Conservation (phyloP, 2,888 invertebrate genomes). For the Aplocera efformata region DNA sequence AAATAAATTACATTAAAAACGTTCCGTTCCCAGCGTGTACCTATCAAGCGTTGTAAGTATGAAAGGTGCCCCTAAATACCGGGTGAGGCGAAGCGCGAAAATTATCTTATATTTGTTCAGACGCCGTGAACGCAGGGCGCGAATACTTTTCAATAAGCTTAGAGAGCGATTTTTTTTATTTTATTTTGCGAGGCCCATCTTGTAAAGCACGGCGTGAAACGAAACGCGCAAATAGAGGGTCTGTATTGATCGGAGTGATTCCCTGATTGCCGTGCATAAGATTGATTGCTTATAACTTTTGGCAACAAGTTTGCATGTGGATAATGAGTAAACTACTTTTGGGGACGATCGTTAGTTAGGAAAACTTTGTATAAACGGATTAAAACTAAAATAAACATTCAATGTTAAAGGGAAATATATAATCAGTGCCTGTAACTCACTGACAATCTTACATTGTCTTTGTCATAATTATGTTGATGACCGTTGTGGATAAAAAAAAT, state of each 20-base stretch:
- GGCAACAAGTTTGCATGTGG: constrained; percentile 8
- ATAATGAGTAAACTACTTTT: constrained; percentile 5
- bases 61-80: constrained; percentile 80
- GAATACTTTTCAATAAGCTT: constrained; percentile 81
- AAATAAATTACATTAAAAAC: constrained; percentile 73
- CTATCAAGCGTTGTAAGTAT: constrained; percentile 74
- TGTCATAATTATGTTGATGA: too few relatives aligned
- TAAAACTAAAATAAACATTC: constrained; percentile 5
- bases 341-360: neutral
- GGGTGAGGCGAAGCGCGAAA: constrained; percentile 77
- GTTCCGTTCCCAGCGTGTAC: constrained; percentile 40
- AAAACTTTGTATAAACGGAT: neutral
- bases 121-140: constrained; percentile 77
- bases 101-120: constrained; percentile 81
- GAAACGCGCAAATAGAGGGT: constrained; percentile 70
- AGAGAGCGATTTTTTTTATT: constrained; percentile 69
- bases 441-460: too few relatives aligned
- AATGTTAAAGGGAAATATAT: too few relatives aligned
- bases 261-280: constrained; percentile 40
- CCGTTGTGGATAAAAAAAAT: too few relatives aligned
- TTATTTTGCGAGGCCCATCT: constrained; percentile 67
- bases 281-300: constrained; percentile 28
- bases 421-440: too few relatives aligned
- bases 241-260: constrained; percentile 59
- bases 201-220: constrained; percentile 60